A percentile compares a stretch with the other conserved stretches of the same genome.
These are phyloP conservation scores for Protonibea diacanthus DNA, from an alignment of 2,797 vertebrate species.

Conservation along the genomic window DNA sequence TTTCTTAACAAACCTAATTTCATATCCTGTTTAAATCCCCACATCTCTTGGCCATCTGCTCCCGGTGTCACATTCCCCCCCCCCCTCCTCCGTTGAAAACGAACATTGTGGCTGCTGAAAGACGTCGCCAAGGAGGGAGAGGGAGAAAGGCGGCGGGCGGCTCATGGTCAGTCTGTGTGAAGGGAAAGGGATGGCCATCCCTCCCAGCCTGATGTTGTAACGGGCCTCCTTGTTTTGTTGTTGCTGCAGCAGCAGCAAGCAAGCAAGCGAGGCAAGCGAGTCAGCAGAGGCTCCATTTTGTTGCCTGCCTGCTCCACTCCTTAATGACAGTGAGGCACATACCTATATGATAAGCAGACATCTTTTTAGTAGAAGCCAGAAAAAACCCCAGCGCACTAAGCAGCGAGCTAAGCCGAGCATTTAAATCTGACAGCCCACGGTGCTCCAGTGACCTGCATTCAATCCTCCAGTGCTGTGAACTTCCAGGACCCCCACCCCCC, in stretches of 20 bases:
- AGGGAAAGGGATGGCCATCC: constrained; percentile 2
- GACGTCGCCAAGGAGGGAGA: constrained; percentile 43
- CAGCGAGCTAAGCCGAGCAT: constrained; percentile 52
- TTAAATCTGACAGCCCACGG: constrained; percentile 56
- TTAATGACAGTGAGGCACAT: constrained; percentile 26
- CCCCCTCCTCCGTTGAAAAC: constrained; percentile 53
- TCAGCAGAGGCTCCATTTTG: constrained; percentile 51
- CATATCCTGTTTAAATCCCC: constrained; percentile 44
- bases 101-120: constrained; percentile 64
- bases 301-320: constrained; percentile 4
- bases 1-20: constrained; percentile 5
- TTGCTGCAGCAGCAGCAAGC: constrained; percentile 10
- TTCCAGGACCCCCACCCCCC: constrained; percentile 20
- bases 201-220: background rate
- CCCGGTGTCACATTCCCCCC: constrained; percentile 64
- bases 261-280: background rate
- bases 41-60: constrained; percentile 62
- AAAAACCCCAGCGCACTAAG: constrained; percentile 34
- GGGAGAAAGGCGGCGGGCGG: background rate
- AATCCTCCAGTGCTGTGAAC: constrained; percentile 34
- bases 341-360: constrained; percentile 19
- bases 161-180: background rate
- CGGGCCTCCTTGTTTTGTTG: constrained; percentile 34
- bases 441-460: constrained; percentile 78
- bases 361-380: constrained; percentile 6